Percentiles rank a stretch among this genome's conserved stretches.
Conservation (phyloP, 2,113 vertebrate genomes). For the Addax nasomaculatus region DNA sequence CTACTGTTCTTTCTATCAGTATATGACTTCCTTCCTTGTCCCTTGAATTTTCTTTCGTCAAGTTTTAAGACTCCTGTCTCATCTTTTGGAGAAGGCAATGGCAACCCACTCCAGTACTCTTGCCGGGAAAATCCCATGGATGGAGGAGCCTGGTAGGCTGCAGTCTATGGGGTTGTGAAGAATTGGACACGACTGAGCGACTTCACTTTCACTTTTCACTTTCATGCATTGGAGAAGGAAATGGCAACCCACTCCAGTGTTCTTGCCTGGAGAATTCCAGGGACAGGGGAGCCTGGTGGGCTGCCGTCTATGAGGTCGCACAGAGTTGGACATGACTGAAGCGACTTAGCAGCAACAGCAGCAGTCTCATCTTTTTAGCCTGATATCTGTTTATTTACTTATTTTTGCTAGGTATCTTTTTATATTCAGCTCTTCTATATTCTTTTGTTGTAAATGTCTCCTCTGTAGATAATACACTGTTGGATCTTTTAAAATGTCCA, state of each 20-base stretch:
- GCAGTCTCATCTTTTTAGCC: background rate
- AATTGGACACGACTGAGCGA: background rate
- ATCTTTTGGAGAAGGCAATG: background rate
- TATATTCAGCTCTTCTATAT: background rate
- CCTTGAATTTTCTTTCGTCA: background rate
- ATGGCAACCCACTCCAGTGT: background rate
- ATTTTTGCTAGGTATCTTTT: background rate
- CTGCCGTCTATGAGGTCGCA: background rate
- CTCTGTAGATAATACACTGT: background rate
- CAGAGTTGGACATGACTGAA: background rate
- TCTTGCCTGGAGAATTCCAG: background rate
- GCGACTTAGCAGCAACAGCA: background rate
- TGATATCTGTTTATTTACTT: background rate
- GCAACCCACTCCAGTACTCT: background rate
- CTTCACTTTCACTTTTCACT: background rate
- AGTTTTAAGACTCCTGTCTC: background rate
- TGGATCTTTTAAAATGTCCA: background rate
- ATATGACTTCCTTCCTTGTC: background rate
- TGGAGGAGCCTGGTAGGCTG: background rate
- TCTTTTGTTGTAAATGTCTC: background rate
- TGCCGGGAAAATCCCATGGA: background rate
- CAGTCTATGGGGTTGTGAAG: background rate
- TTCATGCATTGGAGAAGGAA: background rate
- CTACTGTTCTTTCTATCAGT: background rate
- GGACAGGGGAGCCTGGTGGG: rapidly evolving